A percentile compares a stretch with the other conserved stretches of the same genome.
These are phyloP conservation scores for Strigamia maritima DNA, from an alignment of 2,888 invertebrate species.

Conservation along the genomic window DNA sequence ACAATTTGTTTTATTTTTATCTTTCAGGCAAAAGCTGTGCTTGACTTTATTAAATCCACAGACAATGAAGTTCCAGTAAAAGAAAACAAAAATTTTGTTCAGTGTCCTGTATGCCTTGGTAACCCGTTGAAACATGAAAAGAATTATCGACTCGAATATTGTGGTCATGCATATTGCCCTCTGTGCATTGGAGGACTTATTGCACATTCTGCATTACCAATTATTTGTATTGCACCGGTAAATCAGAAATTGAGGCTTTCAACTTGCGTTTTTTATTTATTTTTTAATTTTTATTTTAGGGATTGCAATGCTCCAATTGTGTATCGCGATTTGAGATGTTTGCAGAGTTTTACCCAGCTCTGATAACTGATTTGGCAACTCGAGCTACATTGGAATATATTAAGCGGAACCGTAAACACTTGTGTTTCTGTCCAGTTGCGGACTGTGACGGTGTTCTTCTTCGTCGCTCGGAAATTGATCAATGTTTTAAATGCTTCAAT, in stretches of 20 bases:
- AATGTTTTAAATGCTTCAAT: background rate
- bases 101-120: background rate
- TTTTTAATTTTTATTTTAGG: background rate
- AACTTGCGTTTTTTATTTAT: background rate
- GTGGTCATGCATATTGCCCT: background rate
- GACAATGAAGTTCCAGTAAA: background rate
- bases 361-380: background rate
- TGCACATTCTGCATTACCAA: background rate
- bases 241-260: background rate
- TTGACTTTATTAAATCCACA: background rate
- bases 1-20: background rate
- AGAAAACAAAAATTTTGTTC: background rate
- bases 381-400: background rate
- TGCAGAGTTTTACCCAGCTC: background rate
- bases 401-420: background rate
- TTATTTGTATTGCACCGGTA: background rate
- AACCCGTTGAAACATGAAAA: background rate
- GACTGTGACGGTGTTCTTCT: background rate
- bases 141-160: background rate
- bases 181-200: background rate
- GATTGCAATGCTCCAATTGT: background rate
- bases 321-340: background rate
- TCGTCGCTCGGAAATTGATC: background rate
- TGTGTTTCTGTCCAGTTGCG: background rate
- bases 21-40: background rate